phyloP scores from a whole-genome alignment of 2,113 vertebrate species.

The Trinectes maculatus region DNA sequence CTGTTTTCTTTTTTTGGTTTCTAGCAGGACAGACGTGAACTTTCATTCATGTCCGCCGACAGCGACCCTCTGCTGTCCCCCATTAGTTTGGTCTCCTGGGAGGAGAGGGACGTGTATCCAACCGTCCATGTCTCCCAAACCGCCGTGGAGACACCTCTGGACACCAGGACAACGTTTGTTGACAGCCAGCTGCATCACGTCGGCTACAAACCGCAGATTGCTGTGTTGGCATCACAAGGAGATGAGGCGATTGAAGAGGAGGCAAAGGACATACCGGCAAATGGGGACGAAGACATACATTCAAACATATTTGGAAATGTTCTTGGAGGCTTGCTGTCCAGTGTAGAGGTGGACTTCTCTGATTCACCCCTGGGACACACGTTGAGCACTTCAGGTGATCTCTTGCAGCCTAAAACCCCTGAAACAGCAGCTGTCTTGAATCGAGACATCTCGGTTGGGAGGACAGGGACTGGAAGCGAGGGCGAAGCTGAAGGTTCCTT shows the following conservation, averaged over 20 bases:
- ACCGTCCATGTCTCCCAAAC: not conserved
- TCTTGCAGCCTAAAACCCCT: constrained; percentile 15
- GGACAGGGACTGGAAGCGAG: not conserved
- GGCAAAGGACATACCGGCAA: not conserved
- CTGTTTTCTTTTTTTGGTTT: constrained; percentile 19
- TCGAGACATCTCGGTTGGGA: not conserved
- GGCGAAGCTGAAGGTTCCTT: not conserved
- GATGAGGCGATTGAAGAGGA: constrained; percentile 45
- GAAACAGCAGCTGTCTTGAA: constrained; percentile 1
- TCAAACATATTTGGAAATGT: constrained; percentile 19
- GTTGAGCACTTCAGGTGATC: constrained; percentile 11
- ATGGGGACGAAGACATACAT: not conserved
- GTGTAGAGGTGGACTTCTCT: constrained; percentile 36
- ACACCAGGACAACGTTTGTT: not conserved
- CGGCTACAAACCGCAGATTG: constrained; percentile 71
- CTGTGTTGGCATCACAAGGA: not conserved
- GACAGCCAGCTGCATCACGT: constrained; percentile 20
- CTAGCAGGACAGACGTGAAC: constrained; percentile 56
- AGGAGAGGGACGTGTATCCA: constrained; percentile 59
- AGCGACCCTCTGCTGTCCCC: constrained; percentile 78
- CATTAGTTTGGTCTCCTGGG: constrained; percentile 61
- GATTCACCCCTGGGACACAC: not conserved
- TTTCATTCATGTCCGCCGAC: constrained; percentile 37
- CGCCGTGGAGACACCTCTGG: constrained; percentile 2
- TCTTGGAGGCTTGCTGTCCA: constrained; percentile 35